Conservation (phyloP, 2,888 invertebrate species). For the Meta bourneti region DNA sequence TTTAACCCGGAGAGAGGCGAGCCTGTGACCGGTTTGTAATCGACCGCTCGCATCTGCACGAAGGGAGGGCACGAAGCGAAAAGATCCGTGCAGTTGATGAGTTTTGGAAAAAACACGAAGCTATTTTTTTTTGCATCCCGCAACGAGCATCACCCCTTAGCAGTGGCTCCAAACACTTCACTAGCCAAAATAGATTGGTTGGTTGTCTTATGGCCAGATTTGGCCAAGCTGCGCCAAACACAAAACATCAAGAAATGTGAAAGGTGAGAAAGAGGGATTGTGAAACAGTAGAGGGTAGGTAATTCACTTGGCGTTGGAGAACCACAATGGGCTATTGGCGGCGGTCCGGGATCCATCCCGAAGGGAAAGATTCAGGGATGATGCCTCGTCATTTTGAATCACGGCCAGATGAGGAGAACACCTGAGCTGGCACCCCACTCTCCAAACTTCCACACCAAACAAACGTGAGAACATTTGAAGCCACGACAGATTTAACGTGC, state of each 20-base stretch:
- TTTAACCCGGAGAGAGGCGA: slow-evolving; percentile 40
- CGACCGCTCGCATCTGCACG: slow-evolving; percentile 43
- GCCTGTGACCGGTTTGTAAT: slow-evolving; percentile 62
- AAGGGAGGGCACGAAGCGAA: neutral
- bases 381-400: too few relatives aligned
- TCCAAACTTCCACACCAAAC: too few relatives aligned
- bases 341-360: too few relatives aligned
- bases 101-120: slow-evolving; percentile 40
- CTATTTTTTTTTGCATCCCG: neutral
- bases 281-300: neutral
- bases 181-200: neutral
- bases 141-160: neutral
- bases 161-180: neutral
- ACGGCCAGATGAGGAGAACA: too few relatives aligned
- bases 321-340: too few relatives aligned
- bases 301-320: too few relatives aligned
- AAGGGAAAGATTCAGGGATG: too few relatives aligned
- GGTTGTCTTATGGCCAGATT: neutral
- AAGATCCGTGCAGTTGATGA: slow-evolving; percentile 37
- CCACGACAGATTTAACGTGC: too few relatives aligned
- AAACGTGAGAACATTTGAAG: too few relatives aligned
- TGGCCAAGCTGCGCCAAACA: neutral
- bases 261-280: neutral
- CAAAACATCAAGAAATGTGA: neutral
- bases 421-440: too few relatives aligned